phyloP scores from a whole-genome alignment of 2,888 invertebrate genomes.

The Patella caerulea region DNA sequence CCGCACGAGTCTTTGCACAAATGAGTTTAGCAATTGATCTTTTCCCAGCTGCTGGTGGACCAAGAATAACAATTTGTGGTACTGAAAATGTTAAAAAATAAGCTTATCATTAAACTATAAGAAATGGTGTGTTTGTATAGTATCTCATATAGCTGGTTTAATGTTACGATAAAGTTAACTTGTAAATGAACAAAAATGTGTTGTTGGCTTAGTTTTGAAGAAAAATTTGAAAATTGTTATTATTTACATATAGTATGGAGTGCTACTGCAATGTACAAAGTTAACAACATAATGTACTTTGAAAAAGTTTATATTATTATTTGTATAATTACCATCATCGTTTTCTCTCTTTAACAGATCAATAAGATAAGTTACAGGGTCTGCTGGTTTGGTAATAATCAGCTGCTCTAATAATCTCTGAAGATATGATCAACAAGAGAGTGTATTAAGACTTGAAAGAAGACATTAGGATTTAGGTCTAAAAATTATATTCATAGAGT shows the following conservation, averaged over 20 bases:
- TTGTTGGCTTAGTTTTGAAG: too few relatives aligned
- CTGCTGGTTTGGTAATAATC: conserved; percentile 66
- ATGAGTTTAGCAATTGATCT: conserved; percentile 68
- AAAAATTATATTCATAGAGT: too few relatives aligned
- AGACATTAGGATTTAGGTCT: background rate
- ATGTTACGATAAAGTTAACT: too few relatives aligned
- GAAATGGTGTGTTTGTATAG: too few relatives aligned
- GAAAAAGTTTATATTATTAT: background rate
- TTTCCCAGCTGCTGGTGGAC: conserved; percentile 71
- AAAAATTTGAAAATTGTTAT: too few relatives aligned
- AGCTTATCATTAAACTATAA: background rate
- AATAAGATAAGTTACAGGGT: conserved; percentile 68
- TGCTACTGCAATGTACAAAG: too few relatives aligned
- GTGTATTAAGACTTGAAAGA: background rate
- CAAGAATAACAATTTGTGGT: conserved; percentile 68
- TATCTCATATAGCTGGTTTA: too few relatives aligned
- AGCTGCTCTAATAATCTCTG: conserved; percentile 69
- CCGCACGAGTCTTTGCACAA: conserved; percentile 61
- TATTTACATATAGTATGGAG: too few relatives aligned
- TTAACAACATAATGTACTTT: too few relatives aligned
- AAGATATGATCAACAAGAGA: conserved; percentile 31
- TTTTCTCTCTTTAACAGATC: conserved; percentile 68
- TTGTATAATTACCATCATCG: conserved; percentile 62
- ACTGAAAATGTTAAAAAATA: conserved; percentile 52
- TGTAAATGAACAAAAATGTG: too few relatives aligned